Base-by-base conservation (phyloP, 2,113 vertebrate species). In the Petromus typicus region DNA sequence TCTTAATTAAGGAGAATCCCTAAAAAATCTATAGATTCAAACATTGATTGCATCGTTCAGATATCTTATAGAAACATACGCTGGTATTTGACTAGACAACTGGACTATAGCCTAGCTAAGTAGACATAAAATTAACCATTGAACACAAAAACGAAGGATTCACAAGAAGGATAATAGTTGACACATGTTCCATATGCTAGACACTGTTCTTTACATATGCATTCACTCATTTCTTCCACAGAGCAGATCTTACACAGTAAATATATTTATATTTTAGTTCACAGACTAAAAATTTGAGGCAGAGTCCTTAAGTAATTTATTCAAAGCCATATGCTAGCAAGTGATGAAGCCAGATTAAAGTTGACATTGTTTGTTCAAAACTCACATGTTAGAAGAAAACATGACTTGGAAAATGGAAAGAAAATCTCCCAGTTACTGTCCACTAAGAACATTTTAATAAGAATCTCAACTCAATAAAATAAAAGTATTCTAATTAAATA, bases 401-500 rank as follows among this genome's bases (percentile, higher is more conserved):
- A 32, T n/a, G 48, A 66, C 32, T 83, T 57, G 45, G 56, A 22
- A 94, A 64, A 78, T 32, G 76, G 22, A 95, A 54, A 1, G 1
- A 85, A 80, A 51, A 83, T 71, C 67, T 20, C 22, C 61, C 51
- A 86, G 32, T 92, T 64, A 94, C 40, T 86, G 91, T 20, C 48
- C 37, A 81, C 20, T 71, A 89, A 93, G 64, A 94, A 67, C 37
- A 85, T 75, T 64, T 93, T 86, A 66, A 54, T 51, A 91, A 90
- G 27, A 85, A 82, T n/a, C 43, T 22, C 8, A 94, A 81, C 76
- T 81, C 34, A 93, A 54, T 30, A 90, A 92, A 80, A 87, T 91
- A 93, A 92, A 23, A 89, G 4, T 14, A 81, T 59, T 69, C 2
- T 23, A 63, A 66, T 34, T 91, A 91, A 88, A 92, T 85, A 88